Evolutionary conservation across 2,797 vertebrate species (phyloP).

Genomic region (Myioborus miniatus): DNA sequence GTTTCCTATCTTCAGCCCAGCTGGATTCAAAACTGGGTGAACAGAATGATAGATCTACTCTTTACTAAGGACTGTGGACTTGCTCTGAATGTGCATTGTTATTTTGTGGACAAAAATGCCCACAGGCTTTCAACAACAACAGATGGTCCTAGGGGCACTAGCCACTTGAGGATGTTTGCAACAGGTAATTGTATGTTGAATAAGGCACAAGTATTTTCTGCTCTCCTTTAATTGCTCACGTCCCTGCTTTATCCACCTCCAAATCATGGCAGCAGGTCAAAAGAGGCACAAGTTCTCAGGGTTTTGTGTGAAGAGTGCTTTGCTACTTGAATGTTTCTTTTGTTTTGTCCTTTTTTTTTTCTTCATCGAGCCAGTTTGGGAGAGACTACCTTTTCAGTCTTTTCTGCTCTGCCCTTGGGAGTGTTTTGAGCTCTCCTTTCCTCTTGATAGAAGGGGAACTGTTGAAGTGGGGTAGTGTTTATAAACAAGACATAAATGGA

Average conservation of each 20-base stretch:
- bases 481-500: neutral
- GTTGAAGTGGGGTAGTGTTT: neutral
- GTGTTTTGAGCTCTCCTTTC: neutral
- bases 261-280: neutral
- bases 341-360: neutral
- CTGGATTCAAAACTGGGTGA: neutral
- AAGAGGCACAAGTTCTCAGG: neutral
- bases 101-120: neutral
- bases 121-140: neutral
- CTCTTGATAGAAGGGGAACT: neutral
- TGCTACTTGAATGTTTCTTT: neutral
- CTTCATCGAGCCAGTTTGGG: neutral
- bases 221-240: neutral
- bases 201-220: neutral
- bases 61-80: neutral
- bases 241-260: neutral
- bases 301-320: neutral
- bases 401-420: neutral
- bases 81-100: neutral
- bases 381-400: neutral
- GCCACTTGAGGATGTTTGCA: neutral
- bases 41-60: neutral
- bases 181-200: neutral
- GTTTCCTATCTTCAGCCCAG: neutral
- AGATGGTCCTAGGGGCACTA: neutral